Conservation (phyloP, 2,888 invertebrate species). For the Vanessa cardui region DNA sequence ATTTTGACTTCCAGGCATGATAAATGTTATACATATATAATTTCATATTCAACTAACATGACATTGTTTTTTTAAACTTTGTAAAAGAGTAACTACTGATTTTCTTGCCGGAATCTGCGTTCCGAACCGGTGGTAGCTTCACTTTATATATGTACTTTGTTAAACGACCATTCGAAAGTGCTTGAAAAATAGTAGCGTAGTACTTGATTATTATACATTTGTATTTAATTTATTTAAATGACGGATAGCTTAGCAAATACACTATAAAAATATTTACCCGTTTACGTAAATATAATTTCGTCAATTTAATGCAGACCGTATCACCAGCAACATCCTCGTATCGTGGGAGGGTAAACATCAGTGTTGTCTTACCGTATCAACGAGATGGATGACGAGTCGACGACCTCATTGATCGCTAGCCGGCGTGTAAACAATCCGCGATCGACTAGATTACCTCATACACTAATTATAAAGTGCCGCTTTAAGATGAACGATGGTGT, state of each 20-base stretch:
- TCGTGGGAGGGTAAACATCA: constrained; percentile 47
- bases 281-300: background rate
- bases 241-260: background rate
- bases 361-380: constrained; percentile 47
- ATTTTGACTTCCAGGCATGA: too few species aligned
- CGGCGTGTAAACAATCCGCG: constrained; percentile 28
- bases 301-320: constrained; percentile 18
- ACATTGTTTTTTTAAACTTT: too few species aligned
- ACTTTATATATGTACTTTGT: too few species aligned
- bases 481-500: background rate
- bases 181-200: too few species aligned
- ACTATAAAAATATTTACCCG: background rate
- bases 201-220: too few species aligned
- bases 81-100: too few species aligned
- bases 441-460: constrained; percentile 32
- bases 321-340: constrained; percentile 24
- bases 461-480: constrained; percentile 26
- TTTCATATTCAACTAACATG: too few species aligned
- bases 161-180: too few species aligned
- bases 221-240: too few species aligned
- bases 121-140: too few species aligned
- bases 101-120: too few species aligned
- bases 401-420: constrained; percentile 40
- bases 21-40: too few species aligned
- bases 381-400: constrained; percentile 48